phyloP scores from a whole-genome alignment of 2,113 vertebrate genomes.

The Phrynocephalus versicolor region DNA sequence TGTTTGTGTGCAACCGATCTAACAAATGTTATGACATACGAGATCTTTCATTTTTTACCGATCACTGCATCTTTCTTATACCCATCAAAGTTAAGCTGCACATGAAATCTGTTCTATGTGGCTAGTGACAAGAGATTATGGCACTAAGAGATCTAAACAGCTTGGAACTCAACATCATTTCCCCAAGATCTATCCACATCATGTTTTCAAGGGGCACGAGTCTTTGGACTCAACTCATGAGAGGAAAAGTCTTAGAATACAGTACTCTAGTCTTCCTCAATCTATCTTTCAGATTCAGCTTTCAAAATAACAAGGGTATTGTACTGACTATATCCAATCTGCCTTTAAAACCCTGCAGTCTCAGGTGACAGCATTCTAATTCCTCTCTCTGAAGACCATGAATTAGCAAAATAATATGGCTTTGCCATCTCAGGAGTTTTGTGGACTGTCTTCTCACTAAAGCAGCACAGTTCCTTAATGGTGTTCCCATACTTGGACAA shows the following conservation, averaged over 20 bases:
- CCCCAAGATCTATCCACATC: not conserved
- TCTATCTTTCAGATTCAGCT: not conserved
- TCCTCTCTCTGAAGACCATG: not conserved
- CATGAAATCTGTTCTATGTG: not conserved
- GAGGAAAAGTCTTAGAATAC: not conserved
- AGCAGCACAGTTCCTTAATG: not conserved
- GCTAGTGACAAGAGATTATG: not conserved
- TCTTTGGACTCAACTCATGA: not conserved
- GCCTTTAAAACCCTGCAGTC: not conserved
- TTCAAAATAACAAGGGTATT: not conserved
- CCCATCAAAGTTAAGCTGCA: not conserved
- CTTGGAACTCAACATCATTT: not conserved
- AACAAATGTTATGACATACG: not conserved
- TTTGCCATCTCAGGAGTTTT: not conserved
- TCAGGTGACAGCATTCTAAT: not conserved
- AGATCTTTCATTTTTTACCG: not conserved
- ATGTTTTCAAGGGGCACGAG: not conserved
- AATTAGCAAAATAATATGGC: not conserved
- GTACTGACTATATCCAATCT: not conserved
- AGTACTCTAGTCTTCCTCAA: not conserved
- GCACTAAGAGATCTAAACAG: not conserved
- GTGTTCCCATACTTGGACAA: not conserved
- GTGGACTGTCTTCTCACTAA: not conserved
- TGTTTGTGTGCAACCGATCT: not conserved
- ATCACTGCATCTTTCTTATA: not conserved